Percentiles rank a stretch among this genome's conserved stretches.
phyloP scores from a whole-genome alignment of 2,888 invertebrate species.

The Galerucella pusilla region DNA sequence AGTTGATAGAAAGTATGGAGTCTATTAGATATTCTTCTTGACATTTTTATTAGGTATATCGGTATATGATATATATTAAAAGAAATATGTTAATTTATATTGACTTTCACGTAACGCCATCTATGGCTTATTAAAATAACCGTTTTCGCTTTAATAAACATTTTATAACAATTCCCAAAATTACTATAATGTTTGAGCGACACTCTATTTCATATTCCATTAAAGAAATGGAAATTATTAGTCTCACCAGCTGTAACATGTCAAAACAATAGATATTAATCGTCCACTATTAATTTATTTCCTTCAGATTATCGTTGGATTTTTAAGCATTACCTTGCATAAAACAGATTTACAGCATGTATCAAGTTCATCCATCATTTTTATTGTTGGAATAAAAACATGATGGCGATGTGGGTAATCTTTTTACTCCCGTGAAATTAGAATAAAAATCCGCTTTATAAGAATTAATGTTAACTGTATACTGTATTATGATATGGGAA shows the following conservation, averaged over 20 bases:
- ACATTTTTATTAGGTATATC: too few species aligned
- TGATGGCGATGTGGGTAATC: conserved; percentile 1
- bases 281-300: background rate
- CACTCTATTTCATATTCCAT: background rate
- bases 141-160: too few species aligned
- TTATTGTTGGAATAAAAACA: conserved; percentile 1
- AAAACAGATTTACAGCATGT: conserved; percentile 8
- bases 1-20: background rate
- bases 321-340: conserved; percentile 9
- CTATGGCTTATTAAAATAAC: too few species aligned
- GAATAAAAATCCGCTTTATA: background rate
- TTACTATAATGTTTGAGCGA: background rate
- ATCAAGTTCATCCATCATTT: conserved; percentile 4
- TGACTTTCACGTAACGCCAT: too few species aligned
- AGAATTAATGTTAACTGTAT: background rate
- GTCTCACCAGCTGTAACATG: background rate
- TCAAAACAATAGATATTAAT: conserved; percentile 9
- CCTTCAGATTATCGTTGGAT: background rate
- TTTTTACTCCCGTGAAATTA: background rate
- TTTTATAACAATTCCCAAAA: too few species aligned
- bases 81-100: too few species aligned
- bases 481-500: too few species aligned
- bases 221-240: background rate
- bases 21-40: too few species aligned
- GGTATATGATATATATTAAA: too few species aligned